These are phyloP conservation scores for Yponomeuta sedellus DNA, from an alignment of 2,888 invertebrate species.

Conservation along the genomic window DNA sequence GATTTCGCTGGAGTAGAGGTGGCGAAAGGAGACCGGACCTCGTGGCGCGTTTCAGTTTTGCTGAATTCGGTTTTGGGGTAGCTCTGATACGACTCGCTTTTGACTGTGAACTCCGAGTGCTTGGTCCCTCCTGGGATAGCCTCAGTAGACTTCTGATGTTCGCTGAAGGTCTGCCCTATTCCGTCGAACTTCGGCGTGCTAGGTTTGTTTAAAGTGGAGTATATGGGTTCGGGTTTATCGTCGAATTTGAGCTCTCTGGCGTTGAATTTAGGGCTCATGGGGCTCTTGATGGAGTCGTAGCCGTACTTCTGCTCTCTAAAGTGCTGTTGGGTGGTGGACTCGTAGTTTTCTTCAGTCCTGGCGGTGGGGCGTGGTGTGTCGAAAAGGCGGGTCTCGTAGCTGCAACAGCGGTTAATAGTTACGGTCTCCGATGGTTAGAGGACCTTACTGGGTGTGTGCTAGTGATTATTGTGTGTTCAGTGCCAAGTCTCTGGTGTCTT, in stretches of 20 bases:
- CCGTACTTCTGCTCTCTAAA: constrained; percentile 53
- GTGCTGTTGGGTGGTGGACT: constrained; percentile 41
- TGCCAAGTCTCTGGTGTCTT: neutral
- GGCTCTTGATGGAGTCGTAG: constrained; percentile 51
- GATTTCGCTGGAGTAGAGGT: constrained; percentile 57
- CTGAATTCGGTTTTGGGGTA: constrained; percentile 57
- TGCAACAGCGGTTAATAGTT: constrained; percentile 38
- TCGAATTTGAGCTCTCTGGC: constrained; percentile 68
- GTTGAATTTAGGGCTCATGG: constrained; percentile 69
- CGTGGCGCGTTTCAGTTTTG: constrained; percentile 50
- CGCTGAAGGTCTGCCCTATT: constrained; percentile 57
- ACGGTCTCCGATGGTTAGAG: constrained; percentile 14
- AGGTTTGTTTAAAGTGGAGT: constrained; percentile 57
- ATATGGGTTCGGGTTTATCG: constrained; percentile 58
- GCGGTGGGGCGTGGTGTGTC: constrained; percentile 65
- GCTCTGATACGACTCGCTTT: constrained; percentile 61
- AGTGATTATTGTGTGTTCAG: constrained; percentile 3
- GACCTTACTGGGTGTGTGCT: neutral
- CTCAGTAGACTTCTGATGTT: constrained; percentile 63
- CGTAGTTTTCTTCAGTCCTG: constrained; percentile 47
- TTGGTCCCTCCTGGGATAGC: constrained; percentile 64
- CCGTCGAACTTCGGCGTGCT: constrained; percentile 46
- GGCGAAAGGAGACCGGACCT: constrained; percentile 56
- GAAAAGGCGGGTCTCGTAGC: constrained; percentile 74
- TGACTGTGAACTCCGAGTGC: constrained; percentile 57